Evolutionary conservation across 2,888 invertebrate species (phyloP).

Genomic region (Eristalis tenax): DNA sequence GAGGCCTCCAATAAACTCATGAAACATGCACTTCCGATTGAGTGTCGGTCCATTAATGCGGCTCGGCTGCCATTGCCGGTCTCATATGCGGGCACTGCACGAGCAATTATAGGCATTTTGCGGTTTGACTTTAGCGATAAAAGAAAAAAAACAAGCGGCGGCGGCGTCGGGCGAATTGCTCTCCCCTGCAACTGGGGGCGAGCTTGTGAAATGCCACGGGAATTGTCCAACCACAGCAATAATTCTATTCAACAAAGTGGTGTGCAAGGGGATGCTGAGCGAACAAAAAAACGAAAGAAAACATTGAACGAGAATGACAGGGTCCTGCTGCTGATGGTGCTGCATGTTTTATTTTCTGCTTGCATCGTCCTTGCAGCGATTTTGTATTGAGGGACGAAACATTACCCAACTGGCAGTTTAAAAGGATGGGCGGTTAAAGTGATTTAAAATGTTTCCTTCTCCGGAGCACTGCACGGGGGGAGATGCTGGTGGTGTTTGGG

Average conservation of each 20-base stretch:
- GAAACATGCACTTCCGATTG: conserved; percentile 22
- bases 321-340: conserved; percentile 16
- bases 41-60: conserved; percentile 18
- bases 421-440: conserved; percentile 28
- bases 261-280: conserved; percentile 9
- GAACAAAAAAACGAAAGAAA: neutral
- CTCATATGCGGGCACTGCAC: neutral
- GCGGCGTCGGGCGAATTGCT: neutral
- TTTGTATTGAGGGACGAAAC: conserved; percentile 32
- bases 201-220: neutral
- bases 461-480: neutral
- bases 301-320: neutral
- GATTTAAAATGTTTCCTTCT: conserved; percentile 33
- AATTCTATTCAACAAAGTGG: conserved; percentile 50
- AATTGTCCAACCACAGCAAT: conserved; percentile 28
- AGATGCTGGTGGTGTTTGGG: neutral
- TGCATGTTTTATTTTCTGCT: conserved; percentile 1
- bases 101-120: conserved; percentile 31
- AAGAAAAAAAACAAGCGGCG: too few relatives aligned
- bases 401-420: conserved; percentile 33
- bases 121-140: conserved; percentile 9
- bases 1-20: conserved; percentile 5
- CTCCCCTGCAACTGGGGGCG: neutral
- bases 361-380: conserved; percentile 7
- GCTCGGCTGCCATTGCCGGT: neutral